These are phyloP conservation scores for Octodonta nipae DNA, from an alignment of 2,888 invertebrate species.

Conservation along the genomic window DNA sequence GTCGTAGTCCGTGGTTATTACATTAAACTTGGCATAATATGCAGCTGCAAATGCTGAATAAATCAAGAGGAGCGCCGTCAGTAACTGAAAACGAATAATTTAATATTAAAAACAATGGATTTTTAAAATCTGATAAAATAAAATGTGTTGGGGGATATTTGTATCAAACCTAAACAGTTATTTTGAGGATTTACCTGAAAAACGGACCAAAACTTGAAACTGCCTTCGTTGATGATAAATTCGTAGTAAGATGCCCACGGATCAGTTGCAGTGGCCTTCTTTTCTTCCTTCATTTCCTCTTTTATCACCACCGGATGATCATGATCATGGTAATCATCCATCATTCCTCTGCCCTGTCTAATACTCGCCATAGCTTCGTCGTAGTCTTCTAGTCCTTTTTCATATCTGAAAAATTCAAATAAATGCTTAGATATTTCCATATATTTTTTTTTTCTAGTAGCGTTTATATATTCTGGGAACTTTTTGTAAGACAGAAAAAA, in stretches of 20 bases:
- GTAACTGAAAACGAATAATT: conserved; percentile 47
- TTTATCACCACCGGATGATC: conserved; percentile 37
- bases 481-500: no score
- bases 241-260: conserved; percentile 74
- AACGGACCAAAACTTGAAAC: conserved; percentile 78
- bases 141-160: no score
- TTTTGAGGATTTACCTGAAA: conserved; percentile 69
- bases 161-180: no score
- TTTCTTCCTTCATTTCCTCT: conserved; percentile 37
- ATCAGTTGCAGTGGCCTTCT: conserved; percentile 49
- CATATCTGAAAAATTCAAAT: conserved; percentile 23
- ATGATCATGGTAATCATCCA: conserved; percentile 39
- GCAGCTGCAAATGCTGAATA: conserved; percentile 78
- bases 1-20: conserved; percentile 63
- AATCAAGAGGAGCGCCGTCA: conserved; percentile 64
- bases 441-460: no score
- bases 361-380: conserved; percentile 25
- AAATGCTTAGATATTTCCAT: no score
- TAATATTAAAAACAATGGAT: background rate
- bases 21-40: conserved; percentile 78
- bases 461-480: no score
- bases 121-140: conserved; percentile 9
- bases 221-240: conserved; percentile 76
- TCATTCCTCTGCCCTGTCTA: conserved; percentile 32
- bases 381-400: conserved; percentile 29